Base-by-base conservation (phyloP, 1,140 invertebrate genomes). In the Brachionus sp. region DNA sequence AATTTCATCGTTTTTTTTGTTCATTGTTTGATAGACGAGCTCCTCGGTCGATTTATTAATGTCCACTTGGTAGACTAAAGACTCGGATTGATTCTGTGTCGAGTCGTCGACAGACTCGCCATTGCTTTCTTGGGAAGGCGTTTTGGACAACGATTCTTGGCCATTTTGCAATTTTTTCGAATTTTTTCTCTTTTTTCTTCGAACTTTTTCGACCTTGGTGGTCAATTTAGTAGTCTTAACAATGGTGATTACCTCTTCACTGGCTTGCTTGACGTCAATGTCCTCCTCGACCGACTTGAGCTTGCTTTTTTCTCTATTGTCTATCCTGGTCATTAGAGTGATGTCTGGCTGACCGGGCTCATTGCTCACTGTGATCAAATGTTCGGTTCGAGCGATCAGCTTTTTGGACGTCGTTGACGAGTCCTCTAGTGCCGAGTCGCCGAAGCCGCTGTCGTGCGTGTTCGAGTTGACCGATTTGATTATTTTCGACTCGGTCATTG, bases 21-120 rank as follows among this genome's bases (percentile, higher is more conserved):
- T 13, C 19, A 46, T 33, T 16, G 77, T 19, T 12, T 62, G 12
- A 66, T 39, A 80, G 33, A 80, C 62, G 3, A 62, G 33, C n/a
- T 80, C 77, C 33, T 80, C 77, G 9, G 77, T 80, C 12, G 77
- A 57, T 62, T 44, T 57, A 25, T 80, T 80, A 4, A 80, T 80
- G 39, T 80, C 37, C 19, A 80, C 77, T 37, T 80, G 35, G 35
- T 42, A 62, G 0, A 62, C 42, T 0, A 39, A n/a, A 4, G 23
- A 19, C 19, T 78, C 42, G 29, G 23, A 29, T 33, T 46, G 23
- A 13, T 62, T 29, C n/a, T 39, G 3, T 1, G 19, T 42, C 2
- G 50, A 13, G 10, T 80, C 77, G 19, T 57, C 62, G 9, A 33
- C 6, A 7, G 50, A 80, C 35, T 66, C 66, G 37, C 13, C 50